Evolutionary conservation across 2,797 vertebrate genomes (phyloP), one percentile per base, ranked within the genome.

Genomic region (Synanceia verrucosa): DNA sequence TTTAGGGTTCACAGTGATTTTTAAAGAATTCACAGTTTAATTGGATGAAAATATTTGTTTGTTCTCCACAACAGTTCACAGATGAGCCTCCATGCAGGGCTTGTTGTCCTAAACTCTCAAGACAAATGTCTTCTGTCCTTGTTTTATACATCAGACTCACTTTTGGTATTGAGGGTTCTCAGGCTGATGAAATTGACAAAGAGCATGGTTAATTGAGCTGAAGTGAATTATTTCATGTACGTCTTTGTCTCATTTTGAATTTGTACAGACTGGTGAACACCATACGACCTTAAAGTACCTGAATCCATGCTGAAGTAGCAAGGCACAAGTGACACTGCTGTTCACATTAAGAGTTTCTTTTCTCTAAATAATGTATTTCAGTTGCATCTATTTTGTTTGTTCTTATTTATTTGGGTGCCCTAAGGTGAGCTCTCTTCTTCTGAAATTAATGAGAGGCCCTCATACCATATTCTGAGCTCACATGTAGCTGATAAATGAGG

Each of bases 381-480:
- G 19, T 65, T 66, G 4, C 76, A 79, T 74, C 50, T 73, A 21
- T 81, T 77, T 69, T 63, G 58, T 76, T 52, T 70, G 46, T 76
- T 75, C 53, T 77, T 82, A 89, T 84, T 89, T 95, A 93, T 94
- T 93, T 58, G 92, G 93, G 91, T 93, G 84, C 88, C 82, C 90
- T 85, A 80, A 86, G 60, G 50, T 84, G 28, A 81, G 29, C 79
- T 58, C 1, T 55, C 23, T 44, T 47, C 64, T 63, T 66, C 24
- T 73, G 21, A 28, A 41, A 53, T 52, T 82, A 63, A 46, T 44
- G 14, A 33, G 52, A 52, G 64, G 18, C 56, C 37, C 39, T 66
- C 24, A 24, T 56, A 24, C n/a, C 23, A 50, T 63, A 41, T 23
- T 75, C 14, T 64, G 16, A 65, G 7, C 18, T 70, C 33, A 71